These are phyloP conservation scores for Cylindroiulus punctatus DNA, from an alignment of 2,888 invertebrate genomes.

Conservation along the genomic window DNA sequence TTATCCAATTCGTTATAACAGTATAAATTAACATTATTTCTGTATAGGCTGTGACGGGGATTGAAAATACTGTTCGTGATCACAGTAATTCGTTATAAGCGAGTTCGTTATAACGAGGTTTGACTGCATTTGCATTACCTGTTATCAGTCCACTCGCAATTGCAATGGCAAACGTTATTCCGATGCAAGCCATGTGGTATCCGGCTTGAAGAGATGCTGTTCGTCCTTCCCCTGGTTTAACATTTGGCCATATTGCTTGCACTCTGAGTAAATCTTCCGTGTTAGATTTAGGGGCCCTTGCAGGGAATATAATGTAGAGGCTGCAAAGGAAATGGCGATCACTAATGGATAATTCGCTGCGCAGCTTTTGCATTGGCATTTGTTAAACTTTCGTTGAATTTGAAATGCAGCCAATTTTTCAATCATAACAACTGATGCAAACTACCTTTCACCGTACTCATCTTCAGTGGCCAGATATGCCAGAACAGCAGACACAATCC, in stretches of 20 bases:
- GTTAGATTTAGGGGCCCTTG: constrained; percentile 69
- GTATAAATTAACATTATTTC: too few relatives aligned
- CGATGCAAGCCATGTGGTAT: constrained; percentile 79
- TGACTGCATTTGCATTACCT: constrained; percentile 71
- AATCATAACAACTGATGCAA: too few relatives aligned
- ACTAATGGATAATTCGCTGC: too few relatives aligned
- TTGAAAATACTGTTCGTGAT: too few relatives aligned
- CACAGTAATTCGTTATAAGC: too few relatives aligned
- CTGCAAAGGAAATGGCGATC: constrained; percentile 61
- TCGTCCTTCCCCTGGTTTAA: constrained; percentile 71
- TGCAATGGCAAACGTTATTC: constrained; percentile 76
- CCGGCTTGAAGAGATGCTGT: constrained; percentile 77
- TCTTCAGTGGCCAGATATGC: constrained; percentile 76
- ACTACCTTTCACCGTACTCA: constrained; percentile 71
- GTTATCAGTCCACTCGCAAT: constrained; percentile 78
- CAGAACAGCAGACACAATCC: constrained; percentile 79
- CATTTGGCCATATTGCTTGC: constrained; percentile 59
- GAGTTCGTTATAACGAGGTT: too few relatives aligned
- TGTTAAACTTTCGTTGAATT: too few relatives aligned
- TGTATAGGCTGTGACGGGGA: too few relatives aligned
- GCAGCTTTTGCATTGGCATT: too few relatives aligned
- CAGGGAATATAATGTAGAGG: constrained; percentile 71
- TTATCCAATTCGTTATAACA: too few relatives aligned
- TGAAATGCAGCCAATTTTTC: too few relatives aligned
- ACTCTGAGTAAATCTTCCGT: constrained; percentile 61